These are phyloP conservation scores for Lepeophtheirus salmonis DNA, from an alignment of 1,140 invertebrate genomes.

Conservation along the genomic window DNA sequence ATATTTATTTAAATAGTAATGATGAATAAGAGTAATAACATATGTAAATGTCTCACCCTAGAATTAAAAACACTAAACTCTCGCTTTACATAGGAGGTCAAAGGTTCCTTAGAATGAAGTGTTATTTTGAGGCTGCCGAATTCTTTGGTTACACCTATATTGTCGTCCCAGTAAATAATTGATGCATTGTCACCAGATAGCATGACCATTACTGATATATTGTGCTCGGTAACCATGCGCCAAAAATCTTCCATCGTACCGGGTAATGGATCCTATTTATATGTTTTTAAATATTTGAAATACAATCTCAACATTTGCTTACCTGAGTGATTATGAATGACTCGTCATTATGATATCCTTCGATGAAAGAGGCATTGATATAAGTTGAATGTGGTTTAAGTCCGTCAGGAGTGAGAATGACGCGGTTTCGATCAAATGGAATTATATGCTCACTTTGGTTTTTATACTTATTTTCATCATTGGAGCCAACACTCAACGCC, in stretches of 20 bases:
- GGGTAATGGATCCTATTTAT: constrained; percentile 64
- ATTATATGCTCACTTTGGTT: constrained; percentile 69
- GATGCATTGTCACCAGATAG: constrained; percentile 45
- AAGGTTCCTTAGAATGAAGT: constrained; percentile 65
- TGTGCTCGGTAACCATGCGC: constrained; percentile 86
- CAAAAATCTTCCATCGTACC: constrained; percentile 79
- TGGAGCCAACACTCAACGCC: constrained; percentile 35
- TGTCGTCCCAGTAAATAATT: neutral
- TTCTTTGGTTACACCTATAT: constrained; percentile 19
- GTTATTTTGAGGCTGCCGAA: constrained; percentile 66
- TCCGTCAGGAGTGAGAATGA: constrained; percentile 59
- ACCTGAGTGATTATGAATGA: constrained; percentile 19
- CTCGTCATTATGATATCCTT: constrained; percentile 35
- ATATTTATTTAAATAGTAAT: too few relatives aligned
- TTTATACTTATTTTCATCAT: constrained; percentile 63
- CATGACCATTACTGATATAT: constrained; percentile 78
- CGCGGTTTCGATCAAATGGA: constrained; percentile 75
- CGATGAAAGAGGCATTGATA: constrained; percentile 90
- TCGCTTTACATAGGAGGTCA: constrained; percentile 60
- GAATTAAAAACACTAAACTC: constrained; percentile 61
- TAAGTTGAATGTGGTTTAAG: constrained; percentile 73
- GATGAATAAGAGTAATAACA: neutral
- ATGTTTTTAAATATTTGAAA: constrained; percentile 10
- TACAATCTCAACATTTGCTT: neutral
- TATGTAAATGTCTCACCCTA: constrained; percentile 35